phyloP scores from a whole-genome alignment of 37 sponge, comb jelly and placozoan genomes.

The Trichoplax adhaerens region DNA sequence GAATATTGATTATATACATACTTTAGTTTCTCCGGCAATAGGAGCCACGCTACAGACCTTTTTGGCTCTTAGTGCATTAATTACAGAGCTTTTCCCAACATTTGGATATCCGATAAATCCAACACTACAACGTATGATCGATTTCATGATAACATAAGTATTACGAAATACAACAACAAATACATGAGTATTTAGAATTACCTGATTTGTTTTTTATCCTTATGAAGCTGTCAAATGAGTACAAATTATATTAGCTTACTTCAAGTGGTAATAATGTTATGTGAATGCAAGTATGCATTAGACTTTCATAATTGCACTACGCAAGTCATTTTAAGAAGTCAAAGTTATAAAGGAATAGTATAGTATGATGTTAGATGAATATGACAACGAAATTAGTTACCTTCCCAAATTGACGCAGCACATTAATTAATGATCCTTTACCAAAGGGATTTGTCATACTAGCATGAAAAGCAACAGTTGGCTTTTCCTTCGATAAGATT shows the following conservation, averaged over 20 bases:
- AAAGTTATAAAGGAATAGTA: not conserved
- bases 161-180: not conserved
- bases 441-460: constrained; percentile 92
- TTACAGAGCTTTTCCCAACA: constrained; percentile 94
- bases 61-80: constrained; percentile 80
- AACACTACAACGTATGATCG: constrained; percentile 38
- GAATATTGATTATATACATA: not conserved
- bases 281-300: no score
- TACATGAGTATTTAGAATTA: constrained; percentile 2
- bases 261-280: no score
- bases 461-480: constrained; percentile 97
- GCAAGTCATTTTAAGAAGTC: not conserved
- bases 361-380: not conserved
- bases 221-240: constrained; percentile 36
- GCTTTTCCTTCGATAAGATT: constrained; percentile 65
- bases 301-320: no score
- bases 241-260: no score
- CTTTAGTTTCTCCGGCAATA: constrained; percentile 96
- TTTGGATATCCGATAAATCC: constrained; percentile 99
- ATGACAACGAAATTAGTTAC: constrained; percentile 7
- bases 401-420: constrained; percentile 91
- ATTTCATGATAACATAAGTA: no score
- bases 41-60: constrained; percentile 97
- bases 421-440: constrained; percentile 87
- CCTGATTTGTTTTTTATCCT: constrained; percentile 93